These are phyloP conservation scores for Macrobrachium nipponense DNA, from an alignment of 1,140 invertebrate species.

Conservation along the genomic window DNA sequence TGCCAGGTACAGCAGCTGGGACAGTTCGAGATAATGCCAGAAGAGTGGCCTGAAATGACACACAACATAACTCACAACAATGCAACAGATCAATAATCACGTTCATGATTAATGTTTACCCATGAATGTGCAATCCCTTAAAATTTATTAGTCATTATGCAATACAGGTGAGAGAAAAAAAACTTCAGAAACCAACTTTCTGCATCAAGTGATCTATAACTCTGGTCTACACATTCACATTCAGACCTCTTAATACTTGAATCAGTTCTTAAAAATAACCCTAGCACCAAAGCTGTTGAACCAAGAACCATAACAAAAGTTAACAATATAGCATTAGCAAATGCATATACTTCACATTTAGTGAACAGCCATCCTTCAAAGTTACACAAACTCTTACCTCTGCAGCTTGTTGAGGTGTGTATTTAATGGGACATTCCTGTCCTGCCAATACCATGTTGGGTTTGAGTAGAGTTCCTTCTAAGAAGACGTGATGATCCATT, in stretches of 20 bases:
- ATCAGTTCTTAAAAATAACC: too few relatives aligned
- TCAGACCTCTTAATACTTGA: too few relatives aligned
- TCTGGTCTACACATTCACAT: too few relatives aligned
- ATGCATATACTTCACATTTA: background rate
- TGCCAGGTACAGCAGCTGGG: conserved; percentile 89
- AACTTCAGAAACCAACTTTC: too few relatives aligned
- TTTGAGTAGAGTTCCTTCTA: conserved; percentile 97
- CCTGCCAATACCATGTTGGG: conserved; percentile 98
- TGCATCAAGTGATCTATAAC: too few relatives aligned
- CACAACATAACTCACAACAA: background rate
- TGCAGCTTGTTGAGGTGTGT: conserved; percentile 79
- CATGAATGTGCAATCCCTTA: background rate
- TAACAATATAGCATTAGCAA: background rate
- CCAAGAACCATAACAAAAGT: too few relatives aligned
- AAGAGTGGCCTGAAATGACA: conserved; percentile 84
- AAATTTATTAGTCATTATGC: background rate
- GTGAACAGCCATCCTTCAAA: background rate
- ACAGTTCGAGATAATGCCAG: conserved; percentile 90
- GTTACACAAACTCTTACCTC: conserved; percentile 27
- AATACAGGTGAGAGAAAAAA: too few relatives aligned
- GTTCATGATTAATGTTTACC: background rate
- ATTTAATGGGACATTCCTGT: conserved; percentile 81
- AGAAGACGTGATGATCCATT: conserved; percentile 95
- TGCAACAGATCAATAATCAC: too few relatives aligned
- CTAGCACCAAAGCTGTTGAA: too few relatives aligned